Conservation (phyloP, 2,797 vertebrate species). For the Arremon aurantiirostris region DNA sequence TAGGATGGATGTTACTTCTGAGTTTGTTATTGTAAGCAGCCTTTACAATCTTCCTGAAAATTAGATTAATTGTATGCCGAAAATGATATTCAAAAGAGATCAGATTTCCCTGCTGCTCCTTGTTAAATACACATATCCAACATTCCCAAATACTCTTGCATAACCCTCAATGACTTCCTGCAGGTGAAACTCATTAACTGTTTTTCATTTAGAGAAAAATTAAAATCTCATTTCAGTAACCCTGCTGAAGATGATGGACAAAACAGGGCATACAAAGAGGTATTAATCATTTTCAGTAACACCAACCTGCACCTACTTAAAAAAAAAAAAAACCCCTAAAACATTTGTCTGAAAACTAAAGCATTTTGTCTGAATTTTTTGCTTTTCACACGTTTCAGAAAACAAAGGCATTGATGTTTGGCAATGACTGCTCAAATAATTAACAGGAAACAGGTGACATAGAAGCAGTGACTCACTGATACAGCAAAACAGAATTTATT, state of each 20-base stretch:
- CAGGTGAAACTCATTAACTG: neutral
- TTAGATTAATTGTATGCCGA: neutral
- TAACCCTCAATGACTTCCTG: neutral
- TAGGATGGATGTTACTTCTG: neutral
- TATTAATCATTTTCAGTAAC: neutral
- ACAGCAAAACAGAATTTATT: neutral
- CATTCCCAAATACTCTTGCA: neutral
- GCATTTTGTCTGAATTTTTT: neutral
- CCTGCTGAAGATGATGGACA: neutral
- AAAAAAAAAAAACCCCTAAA: neutral
- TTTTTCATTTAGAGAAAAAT: neutral
- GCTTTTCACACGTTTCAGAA: neutral
- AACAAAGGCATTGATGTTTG: neutral
- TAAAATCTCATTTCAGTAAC: neutral
- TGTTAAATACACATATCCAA: neutral
- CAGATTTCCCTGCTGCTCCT: neutral
- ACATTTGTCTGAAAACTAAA: no score
- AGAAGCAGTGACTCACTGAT: neutral
- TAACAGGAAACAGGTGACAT: neutral
- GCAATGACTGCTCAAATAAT: neutral
- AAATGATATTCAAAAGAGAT: neutral
- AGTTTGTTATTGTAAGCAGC: neutral
- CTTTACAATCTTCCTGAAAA: neutral
- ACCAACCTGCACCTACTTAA: accelerated
- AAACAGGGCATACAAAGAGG: neutral